Conservation (phyloP, 2,113 vertebrate genomes). For the Gopherus evgoodei region DNA sequence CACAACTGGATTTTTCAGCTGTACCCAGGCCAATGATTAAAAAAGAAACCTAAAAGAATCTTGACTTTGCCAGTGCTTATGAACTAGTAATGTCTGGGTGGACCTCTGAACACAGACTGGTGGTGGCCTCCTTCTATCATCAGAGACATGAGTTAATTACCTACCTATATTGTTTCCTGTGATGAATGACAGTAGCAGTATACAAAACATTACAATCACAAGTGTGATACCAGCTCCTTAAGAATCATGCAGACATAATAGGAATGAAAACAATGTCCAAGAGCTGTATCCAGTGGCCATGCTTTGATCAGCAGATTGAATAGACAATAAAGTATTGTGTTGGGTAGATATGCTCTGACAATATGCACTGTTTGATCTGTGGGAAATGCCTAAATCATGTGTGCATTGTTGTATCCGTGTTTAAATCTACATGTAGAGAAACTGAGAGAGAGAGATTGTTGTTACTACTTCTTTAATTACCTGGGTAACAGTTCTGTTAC, state of each 20-base stretch:
- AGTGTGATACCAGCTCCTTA: neutral
- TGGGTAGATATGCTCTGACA: neutral
- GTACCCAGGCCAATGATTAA: neutral
- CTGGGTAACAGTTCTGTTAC: neutral
- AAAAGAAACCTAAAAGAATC: neutral
- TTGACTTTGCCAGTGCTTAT: neutral
- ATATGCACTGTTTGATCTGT: neutral
- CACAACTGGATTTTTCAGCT: neutral
- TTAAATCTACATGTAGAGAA: neutral
- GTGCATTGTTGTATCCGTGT: neutral
- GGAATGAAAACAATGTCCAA: neutral
- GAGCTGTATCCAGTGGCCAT: neutral
- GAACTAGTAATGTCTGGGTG: neutral
- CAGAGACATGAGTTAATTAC: neutral
- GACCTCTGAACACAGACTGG: neutral
- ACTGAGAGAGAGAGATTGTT: neutral
- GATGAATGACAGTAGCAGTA: neutral
- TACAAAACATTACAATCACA: neutral
- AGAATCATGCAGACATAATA: neutral
- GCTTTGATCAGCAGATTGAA: slow-evolving; percentile 22
- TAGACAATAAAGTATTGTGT: neutral
- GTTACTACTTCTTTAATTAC: neutral
- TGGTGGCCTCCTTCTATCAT: neutral
- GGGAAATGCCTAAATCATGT: neutral
- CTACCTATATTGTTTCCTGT: neutral